Evolutionary conservation across 2,113 vertebrate genomes (phyloP), one percentile per base, ranked within the genome.

Genomic region (Cyanoderma ruficeps): DNA sequence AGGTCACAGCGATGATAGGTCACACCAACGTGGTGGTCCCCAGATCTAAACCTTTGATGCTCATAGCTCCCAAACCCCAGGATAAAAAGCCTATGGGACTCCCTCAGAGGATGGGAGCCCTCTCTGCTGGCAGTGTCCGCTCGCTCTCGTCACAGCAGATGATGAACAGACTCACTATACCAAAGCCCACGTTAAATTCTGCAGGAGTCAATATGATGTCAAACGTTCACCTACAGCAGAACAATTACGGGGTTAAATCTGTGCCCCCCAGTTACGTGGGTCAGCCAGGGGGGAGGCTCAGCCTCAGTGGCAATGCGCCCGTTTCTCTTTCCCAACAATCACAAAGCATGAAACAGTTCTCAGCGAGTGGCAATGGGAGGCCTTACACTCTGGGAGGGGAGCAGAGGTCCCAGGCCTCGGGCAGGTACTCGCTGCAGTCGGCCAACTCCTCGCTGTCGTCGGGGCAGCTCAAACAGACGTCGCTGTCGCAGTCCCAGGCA

Each of bases 1-100:
- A 99, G 97, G 99, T 99, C 72, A 99, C 99, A 19, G 99, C 99
- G 47, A 99, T 99, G 99, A 99, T 99, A 41, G 99, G 99, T 13
- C 99, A 99, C 97, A 99, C 99, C 59, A 99, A 99, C 13, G 99
- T 99, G 17, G 99, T 99, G 35, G 98, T 99, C 60, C 99, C 99
- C 8, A 98, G 99, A 52, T 98, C 98, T 35, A 99, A 99, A 97
- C 98, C 99, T 46, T 96, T 99, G 91, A 98, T 99, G 98, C 98
- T 99, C 24, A 98, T 99, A 90, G 98, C 99, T 74, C 98, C 99
- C 91, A 99, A 99, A 97, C 97, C 98, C 60, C 98, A 98, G 95
- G 99, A 99, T 67, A 99, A 99, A 95, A 98, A 98, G 94, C 96
- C 99, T 64, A 97, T 99, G 83, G 99, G 99, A 72, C 98, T 99